Evolutionary conservation across 2,113 vertebrate species (phyloP).

Genomic region (Benitochromis conjunctus): DNA sequence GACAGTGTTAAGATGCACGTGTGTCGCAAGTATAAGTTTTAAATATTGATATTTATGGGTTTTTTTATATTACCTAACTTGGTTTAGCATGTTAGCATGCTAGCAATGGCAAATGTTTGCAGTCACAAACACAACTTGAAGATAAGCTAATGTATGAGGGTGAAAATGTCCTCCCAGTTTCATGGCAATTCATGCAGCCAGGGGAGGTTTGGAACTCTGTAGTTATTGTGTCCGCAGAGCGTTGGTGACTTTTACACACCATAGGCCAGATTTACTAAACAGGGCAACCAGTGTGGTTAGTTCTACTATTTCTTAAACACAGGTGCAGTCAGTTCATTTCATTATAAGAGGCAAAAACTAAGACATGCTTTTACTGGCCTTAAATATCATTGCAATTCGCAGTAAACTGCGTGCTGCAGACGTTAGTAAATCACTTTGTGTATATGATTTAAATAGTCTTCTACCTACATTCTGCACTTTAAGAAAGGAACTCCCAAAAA

Average conservation of each 20-base stretch:
- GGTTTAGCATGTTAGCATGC: neutral
- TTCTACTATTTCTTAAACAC: neutral
- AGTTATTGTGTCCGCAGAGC: neutral
- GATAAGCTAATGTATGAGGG: neutral
- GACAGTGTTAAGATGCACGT: neutral
- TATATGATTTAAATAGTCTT: neutral
- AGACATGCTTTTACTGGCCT: neutral
- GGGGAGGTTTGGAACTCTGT: neutral
- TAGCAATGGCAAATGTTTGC: neutral
- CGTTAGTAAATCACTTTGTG: neutral
- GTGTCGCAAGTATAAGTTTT: neutral
- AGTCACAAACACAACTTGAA: neutral
- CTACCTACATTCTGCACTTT: neutral
- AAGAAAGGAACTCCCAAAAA: neutral
- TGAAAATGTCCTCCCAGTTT: neutral
- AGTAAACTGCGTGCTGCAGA: accelerated
- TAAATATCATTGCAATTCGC: neutral
- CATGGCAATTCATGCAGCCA: neutral
- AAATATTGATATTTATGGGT: neutral
- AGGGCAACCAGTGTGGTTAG: neutral
- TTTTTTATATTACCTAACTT: neutral
- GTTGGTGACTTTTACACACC: neutral
- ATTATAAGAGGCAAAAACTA: neutral
- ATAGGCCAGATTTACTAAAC: neutral
- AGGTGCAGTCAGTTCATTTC: neutral